These are phyloP conservation scores for Lordiphosa andalusiaca DNA, from an alignment of 2,888 invertebrate genomes.

Conservation along the genomic window DNA sequence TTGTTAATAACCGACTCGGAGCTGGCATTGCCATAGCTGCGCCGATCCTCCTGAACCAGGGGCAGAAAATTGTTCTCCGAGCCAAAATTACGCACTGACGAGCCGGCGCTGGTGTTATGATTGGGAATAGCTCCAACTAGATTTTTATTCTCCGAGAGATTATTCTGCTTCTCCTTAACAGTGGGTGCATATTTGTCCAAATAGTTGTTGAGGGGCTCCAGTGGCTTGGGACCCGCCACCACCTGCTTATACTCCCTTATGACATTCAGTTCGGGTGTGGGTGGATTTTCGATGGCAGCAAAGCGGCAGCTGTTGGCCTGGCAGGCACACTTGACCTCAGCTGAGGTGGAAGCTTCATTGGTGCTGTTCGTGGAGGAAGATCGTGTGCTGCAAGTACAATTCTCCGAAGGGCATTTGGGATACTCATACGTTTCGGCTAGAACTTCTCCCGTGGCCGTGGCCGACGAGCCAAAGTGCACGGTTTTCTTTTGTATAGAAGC, in stretches of 20 bases:
- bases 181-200: constrained; percentile 66
- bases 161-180: constrained; percentile 75
- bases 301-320: constrained; percentile 65
- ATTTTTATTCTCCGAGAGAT: constrained; percentile 69
- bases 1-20: constrained; percentile 78
- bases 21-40: constrained; percentile 34
- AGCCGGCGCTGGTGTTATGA: constrained; percentile 15
- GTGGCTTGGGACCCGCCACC: constrained; percentile 48
- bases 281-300: constrained; percentile 20
- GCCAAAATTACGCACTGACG: constrained; percentile 49
- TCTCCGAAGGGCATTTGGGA: constrained; percentile 79
- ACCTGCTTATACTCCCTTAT: constrained; percentile 78
- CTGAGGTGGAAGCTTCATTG: constrained; percentile 45
- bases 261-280: constrained; percentile 68
- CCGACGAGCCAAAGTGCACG: constrained; percentile 77
- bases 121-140: constrained; percentile 14
- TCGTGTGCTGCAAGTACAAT: constrained; percentile 78
- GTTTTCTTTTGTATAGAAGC: constrained; percentile 71
- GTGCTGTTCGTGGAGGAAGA: constrained; percentile 77
- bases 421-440: constrained; percentile 77
- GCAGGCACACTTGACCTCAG: constrained; percentile 68
- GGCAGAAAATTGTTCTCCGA: constrained; percentile 70
- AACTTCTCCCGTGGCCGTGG: constrained; percentile 53
- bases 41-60: constrained; percentile 49
- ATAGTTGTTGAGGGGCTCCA: constrained; percentile 61